Base-by-base conservation (phyloP, 2,888 invertebrate species). In the Candidula unifasciata region DNA sequence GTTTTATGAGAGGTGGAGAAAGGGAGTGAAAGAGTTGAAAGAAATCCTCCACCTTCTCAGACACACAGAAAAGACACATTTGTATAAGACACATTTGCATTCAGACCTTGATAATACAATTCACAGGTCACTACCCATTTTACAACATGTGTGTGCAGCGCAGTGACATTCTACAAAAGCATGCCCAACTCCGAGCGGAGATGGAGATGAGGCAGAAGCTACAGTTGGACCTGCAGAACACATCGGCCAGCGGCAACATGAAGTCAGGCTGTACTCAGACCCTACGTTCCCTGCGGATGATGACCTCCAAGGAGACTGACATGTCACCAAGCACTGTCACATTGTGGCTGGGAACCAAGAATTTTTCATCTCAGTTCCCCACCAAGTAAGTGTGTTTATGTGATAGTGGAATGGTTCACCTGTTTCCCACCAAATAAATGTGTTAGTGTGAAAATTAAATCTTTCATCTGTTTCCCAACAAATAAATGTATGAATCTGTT, bases 321-420 rank as follows among this genome's bases (percentile, higher is more conserved):
- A 88, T 91, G 30, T 91, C 91, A 10, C 91, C 91, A 0, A 89
- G 90, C 30, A 91, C 91, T n/a, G 89, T 92, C 0, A 90, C 89
- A 0, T 86, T 91, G 33, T 92, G 91, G 91, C 88, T 90, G 33
- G 92, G 92, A 18, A 91, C 91, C 18, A 92, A 90, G 86, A 91
- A 91, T 79, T 91, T 91, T 79, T 90, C 90, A 0, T 89, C 91
- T 13, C 92, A 92, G 87, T 92, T 91, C 81, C 92, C 92, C n/a
- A 91, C 91, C 24, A 88, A 88, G 64, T 85, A 78, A 80, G 76
- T 64, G 6, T 13, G 10, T 16, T 73, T 44, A 13, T 44, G 44
- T 6, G 44, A 44, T 10, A 44, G 44, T 44, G 44, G 44, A 44
- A 44, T 10, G 6, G 6, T 44, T 44, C 44, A 44, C 13, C 44